Evolutionary conservation across 2,888 invertebrate genomes (phyloP).

Genomic region (Archips xylosteana): DNA sequence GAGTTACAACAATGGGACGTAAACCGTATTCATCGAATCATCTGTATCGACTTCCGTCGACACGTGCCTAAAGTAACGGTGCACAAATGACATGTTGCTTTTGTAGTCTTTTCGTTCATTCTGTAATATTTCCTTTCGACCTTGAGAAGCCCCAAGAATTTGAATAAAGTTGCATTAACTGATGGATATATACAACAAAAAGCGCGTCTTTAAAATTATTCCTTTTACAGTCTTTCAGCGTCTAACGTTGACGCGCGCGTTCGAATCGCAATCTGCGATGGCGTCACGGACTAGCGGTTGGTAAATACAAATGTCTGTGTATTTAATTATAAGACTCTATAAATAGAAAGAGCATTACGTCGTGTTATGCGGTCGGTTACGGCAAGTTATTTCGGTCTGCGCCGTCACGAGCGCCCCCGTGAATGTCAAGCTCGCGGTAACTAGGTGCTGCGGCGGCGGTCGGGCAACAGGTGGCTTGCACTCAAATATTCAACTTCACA

Average conservation of each 20-base stretch:
- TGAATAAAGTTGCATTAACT: neutral
- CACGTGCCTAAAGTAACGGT: conserved; percentile 63
- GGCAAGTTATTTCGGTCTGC: conserved; percentile 79
- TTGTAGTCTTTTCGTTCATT: conserved; percentile 2
- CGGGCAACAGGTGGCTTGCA: conserved; percentile 79
- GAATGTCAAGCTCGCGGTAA: conserved; percentile 83
- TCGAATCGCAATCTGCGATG: conserved; percentile 52
- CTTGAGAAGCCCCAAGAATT: neutral
- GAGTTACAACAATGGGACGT: conserved; percentile 81
- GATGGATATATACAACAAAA: neutral
- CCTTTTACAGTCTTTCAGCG: conserved; percentile 35
- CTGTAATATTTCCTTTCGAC: neutral
- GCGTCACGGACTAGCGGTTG: conserved; percentile 65
- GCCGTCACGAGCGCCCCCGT: conserved; percentile 73
- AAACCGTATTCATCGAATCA: conserved; percentile 79
- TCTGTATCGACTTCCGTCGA: conserved; percentile 69
- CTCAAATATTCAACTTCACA: conserved; percentile 46
- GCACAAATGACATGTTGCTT: conserved; percentile 18
- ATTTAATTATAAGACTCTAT: conserved; percentile 80
- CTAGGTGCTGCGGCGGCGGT: conserved; percentile 65
- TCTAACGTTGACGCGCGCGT: conserved; percentile 52
- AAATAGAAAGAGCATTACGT: conserved; percentile 81
- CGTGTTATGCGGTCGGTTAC: conserved; percentile 80
- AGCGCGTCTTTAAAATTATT: neutral
- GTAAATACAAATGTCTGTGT: conserved; percentile 74